Conservation (phyloP, 2,797 vertebrate genomes). For the Cryptoblepharus egeriae region DNA sequence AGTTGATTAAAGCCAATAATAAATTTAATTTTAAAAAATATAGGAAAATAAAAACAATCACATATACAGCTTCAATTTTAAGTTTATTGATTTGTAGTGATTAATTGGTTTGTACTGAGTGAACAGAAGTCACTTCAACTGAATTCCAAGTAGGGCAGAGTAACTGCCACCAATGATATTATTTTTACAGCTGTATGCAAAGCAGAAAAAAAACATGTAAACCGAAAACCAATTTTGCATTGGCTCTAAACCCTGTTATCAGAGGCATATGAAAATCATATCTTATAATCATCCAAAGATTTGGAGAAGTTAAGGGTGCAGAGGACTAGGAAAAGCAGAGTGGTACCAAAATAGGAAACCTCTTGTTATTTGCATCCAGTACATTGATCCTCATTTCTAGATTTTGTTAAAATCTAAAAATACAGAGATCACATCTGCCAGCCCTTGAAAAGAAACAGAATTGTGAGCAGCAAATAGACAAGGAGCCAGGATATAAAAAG, state of each 20-base stretch:
- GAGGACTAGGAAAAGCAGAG: not conserved
- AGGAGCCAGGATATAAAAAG: conserved; percentile 23
- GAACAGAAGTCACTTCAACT: conserved; percentile 5
- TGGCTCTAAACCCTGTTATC: not conserved
- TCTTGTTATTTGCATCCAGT: not conserved
- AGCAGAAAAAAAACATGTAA: not conserved
- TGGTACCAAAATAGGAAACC: not conserved
- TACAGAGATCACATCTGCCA: conserved; percentile 22
- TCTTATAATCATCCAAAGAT: not conserved
- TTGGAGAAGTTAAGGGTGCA: not conserved
- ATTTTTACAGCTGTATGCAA: conserved; percentile 11
- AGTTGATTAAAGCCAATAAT: not conserved
- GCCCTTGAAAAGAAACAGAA: conserved; percentile 19
- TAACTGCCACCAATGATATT: not conserved
- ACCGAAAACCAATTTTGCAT: not conserved
- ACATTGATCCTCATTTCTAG: not conserved
- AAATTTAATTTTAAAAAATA: no score
- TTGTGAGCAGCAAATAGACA: conserved; percentile 19
- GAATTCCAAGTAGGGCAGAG: conserved; percentile 13
- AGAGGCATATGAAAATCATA: not conserved
- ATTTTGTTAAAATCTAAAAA: conserved; percentile 21
- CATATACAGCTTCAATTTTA: no score
- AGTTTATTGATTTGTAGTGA: no score
- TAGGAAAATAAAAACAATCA: no score
- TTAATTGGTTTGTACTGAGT: no score